These are phyloP conservation scores for Metopolophium dirhodum DNA, from an alignment of 1,140 invertebrate genomes.

Conservation along the genomic window DNA sequence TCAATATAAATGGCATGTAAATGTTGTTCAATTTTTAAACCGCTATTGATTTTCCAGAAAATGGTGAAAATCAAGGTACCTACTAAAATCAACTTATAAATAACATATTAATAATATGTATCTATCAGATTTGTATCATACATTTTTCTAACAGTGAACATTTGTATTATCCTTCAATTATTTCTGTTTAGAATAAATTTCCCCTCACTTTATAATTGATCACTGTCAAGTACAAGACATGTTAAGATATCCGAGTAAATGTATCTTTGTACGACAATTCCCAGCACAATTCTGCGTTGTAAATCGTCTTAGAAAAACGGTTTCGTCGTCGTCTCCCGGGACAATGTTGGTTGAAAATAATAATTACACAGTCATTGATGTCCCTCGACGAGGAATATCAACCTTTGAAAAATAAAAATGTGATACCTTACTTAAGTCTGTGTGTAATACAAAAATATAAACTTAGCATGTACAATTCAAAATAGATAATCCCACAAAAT, in stretches of 20 bases:
- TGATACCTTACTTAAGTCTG: background rate
- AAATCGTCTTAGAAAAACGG: conserved; percentile 2
- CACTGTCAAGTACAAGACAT: background rate
- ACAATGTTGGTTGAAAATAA: background rate
- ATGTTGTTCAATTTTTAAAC: no score
- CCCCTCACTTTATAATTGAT: background rate
- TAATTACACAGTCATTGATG: background rate
- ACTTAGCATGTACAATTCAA: background rate
- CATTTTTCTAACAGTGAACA: background rate
- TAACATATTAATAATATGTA: background rate
- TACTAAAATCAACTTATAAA: background rate
- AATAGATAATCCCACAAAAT: background rate
- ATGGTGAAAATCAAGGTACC: no score
- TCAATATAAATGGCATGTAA: no score
- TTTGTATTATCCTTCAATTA: background rate
- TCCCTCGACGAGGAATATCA: background rate
- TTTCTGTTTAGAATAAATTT: background rate
- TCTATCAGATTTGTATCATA: background rate
- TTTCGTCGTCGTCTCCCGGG: background rate
- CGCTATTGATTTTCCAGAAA: no score
- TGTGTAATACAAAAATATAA: background rate
- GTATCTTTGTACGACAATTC: background rate
- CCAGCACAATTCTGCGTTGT: background rate
- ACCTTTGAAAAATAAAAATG: background rate
- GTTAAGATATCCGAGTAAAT: background rate